Conservation (phyloP, 2,888 invertebrate species). For the Drosophila nigricruria region DNA sequence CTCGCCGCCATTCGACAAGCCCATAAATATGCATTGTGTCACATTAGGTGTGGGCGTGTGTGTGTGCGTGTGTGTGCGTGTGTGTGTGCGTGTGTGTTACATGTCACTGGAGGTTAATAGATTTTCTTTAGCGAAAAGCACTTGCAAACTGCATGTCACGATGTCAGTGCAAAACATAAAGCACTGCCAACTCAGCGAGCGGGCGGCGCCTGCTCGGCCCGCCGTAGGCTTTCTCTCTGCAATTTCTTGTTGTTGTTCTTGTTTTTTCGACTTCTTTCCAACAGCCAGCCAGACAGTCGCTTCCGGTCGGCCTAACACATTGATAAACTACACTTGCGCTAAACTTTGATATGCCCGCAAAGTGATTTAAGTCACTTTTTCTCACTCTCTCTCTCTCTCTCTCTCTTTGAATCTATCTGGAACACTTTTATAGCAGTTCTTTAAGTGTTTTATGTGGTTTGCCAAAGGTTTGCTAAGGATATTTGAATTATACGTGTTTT, state of each 20-base stretch:
- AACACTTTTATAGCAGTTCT: conserved; percentile 19
- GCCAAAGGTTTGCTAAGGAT: background rate
- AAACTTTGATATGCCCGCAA: conserved; percentile 40
- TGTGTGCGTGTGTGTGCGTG: conserved; percentile 14
- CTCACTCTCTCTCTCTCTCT: background rate
- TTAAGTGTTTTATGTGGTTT: conserved; percentile 7
- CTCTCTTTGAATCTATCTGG: background rate
- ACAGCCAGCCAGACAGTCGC: conserved; percentile 47
- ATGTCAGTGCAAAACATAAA: conserved; percentile 54
- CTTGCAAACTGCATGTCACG: conserved; percentile 72
- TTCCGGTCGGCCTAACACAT: conserved; percentile 51
- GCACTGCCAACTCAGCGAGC: conserved; percentile 23
- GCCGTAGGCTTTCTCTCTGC: conserved; percentile 8
- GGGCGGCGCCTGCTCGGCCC: conserved; percentile 18
- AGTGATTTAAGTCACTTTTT: conserved; percentile 47
- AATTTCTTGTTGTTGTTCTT: background rate
- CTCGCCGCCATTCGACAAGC: conserved; percentile 48
- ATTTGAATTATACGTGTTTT: background rate
- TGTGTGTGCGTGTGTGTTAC: conserved; percentile 26
- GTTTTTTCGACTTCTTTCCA: background rate
- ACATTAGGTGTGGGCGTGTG: conserved; percentile 59
- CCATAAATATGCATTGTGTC: conserved; percentile 82
- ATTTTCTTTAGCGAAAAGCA: conserved; percentile 72
- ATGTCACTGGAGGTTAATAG: conserved; percentile 82
- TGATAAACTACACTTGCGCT: conserved; percentile 56